phyloP scores from a whole-genome alignment of 2,888 invertebrate genomes.

The Hemistola chrysoprasaria region DNA sequence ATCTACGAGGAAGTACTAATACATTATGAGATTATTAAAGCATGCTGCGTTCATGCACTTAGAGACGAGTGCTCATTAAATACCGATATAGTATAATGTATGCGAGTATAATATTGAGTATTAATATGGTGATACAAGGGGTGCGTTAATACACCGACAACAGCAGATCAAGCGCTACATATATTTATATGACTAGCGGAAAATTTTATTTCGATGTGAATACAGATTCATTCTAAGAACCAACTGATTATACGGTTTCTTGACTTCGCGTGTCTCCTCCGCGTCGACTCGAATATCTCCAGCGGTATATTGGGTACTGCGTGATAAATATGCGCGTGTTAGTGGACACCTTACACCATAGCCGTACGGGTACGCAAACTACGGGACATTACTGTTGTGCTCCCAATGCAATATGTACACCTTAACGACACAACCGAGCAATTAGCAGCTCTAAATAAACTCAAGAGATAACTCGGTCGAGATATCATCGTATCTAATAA shows the following conservation, averaged over 20 bases:
- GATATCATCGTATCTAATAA: slow-evolving; percentile 19
- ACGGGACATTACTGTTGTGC: slow-evolving; percentile 32
- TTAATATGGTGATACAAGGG: slow-evolving; percentile 46
- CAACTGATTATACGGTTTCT: slow-evolving; percentile 82
- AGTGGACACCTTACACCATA: slow-evolving; percentile 58
- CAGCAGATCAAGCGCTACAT: slow-evolving; percentile 66
- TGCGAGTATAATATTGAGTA: slow-evolving; percentile 52
- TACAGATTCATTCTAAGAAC: slow-evolving; percentile 77
- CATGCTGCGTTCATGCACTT: slow-evolving; percentile 70
- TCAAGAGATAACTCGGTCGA: slow-evolving; percentile 22
- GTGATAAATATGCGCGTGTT: slow-evolving; percentile 79
- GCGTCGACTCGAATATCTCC: slow-evolving; percentile 81
- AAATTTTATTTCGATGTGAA: slow-evolving; percentile 54
- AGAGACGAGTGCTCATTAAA: slow-evolving; percentile 50
- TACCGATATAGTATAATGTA: slow-evolving; percentile 41
- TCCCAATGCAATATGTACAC: slow-evolving; percentile 24
- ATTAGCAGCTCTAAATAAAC: slow-evolving; percentile 20
- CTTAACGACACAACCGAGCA: slow-evolving; percentile 20
- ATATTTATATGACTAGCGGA: slow-evolving; percentile 62
- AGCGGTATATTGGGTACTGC: slow-evolving; percentile 83
- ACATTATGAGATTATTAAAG: slow-evolving; percentile 50
- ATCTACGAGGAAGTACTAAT: slow-evolving; percentile 48
- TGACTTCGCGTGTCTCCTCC: slow-evolving; percentile 80
- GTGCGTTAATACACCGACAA: slow-evolving; percentile 50
- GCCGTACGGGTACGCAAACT: slow-evolving; percentile 34